Evolutionary conservation across 1,140 invertebrate genomes (phyloP).

Genomic region (Globodera rostochiensis): DNA sequence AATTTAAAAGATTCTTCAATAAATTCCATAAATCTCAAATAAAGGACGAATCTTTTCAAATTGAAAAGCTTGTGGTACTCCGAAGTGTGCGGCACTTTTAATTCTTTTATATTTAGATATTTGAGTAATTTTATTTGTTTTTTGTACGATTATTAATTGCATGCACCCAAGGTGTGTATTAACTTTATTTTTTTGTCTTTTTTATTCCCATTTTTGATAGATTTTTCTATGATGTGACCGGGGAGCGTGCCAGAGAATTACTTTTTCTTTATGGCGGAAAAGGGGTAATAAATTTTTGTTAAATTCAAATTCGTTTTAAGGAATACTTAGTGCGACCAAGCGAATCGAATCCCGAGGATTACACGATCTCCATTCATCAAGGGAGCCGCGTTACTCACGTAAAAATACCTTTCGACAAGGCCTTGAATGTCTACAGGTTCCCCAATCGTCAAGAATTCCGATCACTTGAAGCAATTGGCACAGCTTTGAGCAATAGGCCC

Average conservation of each 20-base stretch:
- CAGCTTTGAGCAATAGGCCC: constrained; percentile 35
- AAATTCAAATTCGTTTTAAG: constrained; percentile 15
- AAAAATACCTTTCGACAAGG: constrained; percentile 38
- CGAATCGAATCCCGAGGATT: constrained; percentile 46
- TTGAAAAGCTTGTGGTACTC: no score
- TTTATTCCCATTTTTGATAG: not conserved
- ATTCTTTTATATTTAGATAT: no score
- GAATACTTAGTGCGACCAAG: constrained; percentile 47
- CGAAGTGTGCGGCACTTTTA: no score
- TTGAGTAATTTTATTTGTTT: not conserved
- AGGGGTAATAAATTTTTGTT: constrained; percentile 35
- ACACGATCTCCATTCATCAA: constrained; percentile 52
- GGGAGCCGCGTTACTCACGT: constrained; percentile 52
- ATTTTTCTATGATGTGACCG: constrained; percentile 50
- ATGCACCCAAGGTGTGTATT: constrained; percentile 8
- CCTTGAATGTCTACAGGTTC: constrained; percentile 34
- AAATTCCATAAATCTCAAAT: no score
- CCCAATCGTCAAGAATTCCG: constrained; percentile 53
- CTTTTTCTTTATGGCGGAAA: constrained; percentile 50
- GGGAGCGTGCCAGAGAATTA: constrained; percentile 47
- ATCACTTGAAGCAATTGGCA: constrained; percentile 33
- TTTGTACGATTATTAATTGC: constrained; percentile 4
- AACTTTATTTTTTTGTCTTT: not conserved
- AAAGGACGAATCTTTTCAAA: no score
- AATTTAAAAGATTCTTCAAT: no score